Percentiles rank a stretch among this genome's conserved stretches.
phyloP scores from a whole-genome alignment of 1,140 invertebrate genomes.

The Sweltsa coloradensis region DNA sequence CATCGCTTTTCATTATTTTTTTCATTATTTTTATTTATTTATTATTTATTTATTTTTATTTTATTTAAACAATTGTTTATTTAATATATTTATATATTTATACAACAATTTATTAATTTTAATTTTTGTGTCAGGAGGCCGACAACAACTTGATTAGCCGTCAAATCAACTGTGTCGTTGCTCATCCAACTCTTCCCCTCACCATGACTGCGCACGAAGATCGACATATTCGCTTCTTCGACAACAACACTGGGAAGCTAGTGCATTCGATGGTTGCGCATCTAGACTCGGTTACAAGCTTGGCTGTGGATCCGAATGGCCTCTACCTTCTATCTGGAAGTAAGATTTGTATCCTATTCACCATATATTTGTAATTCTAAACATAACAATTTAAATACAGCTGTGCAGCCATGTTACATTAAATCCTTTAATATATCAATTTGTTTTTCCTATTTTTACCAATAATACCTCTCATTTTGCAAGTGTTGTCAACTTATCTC shows the following conservation, averaged over 20 bases:
- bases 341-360: no score
- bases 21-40: neutral
- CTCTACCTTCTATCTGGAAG: slow-evolving; percentile 95
- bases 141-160: slow-evolving; percentile 30
- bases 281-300: slow-evolving; percentile 93
- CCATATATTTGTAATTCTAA: no score
- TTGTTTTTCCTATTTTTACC: no score
- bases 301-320: slow-evolving; percentile 96
- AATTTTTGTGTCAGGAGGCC: slow-evolving; percentile 36
- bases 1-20: no score
- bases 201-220: slow-evolving; percentile 97
- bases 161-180: slow-evolving; percentile 77
- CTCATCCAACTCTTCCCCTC: slow-evolving; percentile 90
- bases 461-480: no score
- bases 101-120: slow-evolving; percentile 5
- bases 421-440: no score
- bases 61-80: neutral
- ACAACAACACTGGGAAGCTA: slow-evolving; percentile 88
- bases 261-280: slow-evolving; percentile 98
- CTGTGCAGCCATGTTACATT: no score
- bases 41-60: neutral
- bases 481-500: no score
- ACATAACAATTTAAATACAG: no score
- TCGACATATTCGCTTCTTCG: slow-evolving; percentile 95
- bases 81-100: no score